These are phyloP conservation scores for Arnoldichthys spilopterus DNA, from an alignment of 2,797 vertebrate species.

Conservation along the genomic window DNA sequence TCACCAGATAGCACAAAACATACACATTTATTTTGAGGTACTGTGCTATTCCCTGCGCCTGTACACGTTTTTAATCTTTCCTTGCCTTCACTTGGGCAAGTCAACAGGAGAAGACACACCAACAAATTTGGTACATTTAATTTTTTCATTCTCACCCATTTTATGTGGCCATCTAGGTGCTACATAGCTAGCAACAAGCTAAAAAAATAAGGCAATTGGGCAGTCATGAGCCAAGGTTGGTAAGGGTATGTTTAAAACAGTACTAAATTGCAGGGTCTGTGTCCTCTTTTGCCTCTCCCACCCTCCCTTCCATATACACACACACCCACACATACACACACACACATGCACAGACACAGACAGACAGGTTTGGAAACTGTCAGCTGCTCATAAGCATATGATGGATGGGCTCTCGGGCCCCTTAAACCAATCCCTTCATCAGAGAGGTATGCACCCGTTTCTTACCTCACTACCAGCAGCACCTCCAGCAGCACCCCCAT, in stretches of 20 bases:
- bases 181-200: background rate
- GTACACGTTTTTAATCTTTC: background rate
- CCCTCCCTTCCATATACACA: conserved; percentile 15
- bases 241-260: background rate
- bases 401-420: conserved; percentile 59
- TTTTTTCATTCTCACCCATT: too few relatives aligned
- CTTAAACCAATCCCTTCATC: conserved; percentile 55
- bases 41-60: background rate
- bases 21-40: background rate
- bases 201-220: background rate
- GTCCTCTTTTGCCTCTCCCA: conserved; percentile 10
- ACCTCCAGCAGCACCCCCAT: conserved; percentile 36
- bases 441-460: conserved; percentile 52
- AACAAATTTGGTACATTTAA: too few relatives aligned
- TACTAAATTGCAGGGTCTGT: background rate
- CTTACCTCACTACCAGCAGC: conserved; percentile 52
- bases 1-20: background rate
- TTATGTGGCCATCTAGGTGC: too few relatives aligned
- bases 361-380: conserved; percentile 50
- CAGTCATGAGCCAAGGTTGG: background rate
- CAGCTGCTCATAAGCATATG: conserved; percentile 57
- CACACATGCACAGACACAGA: conserved; percentile 30
- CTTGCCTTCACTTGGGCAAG: background rate
- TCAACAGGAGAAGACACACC: too few relatives aligned
- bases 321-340: conserved; percentile 33